These are phyloP conservation scores for Coecobrya sp. DNA, from an alignment of 2,888 invertebrate species.

Conservation along the genomic window DNA sequence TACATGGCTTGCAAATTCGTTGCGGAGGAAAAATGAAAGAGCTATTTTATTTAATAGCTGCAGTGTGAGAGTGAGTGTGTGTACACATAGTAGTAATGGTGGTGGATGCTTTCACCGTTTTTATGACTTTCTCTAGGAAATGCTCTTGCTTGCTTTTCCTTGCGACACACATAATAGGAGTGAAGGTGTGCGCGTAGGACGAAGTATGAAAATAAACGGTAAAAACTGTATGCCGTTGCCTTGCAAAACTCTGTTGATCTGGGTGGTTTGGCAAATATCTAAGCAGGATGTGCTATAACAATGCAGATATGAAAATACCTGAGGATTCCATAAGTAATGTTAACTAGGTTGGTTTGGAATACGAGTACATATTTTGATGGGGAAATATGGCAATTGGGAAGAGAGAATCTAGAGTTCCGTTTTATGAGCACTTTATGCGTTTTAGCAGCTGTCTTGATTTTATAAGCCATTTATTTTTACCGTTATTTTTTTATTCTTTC, in stretches of 20 bases:
- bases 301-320: slow-evolving; percentile 13
- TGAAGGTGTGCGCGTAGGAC: background rate
- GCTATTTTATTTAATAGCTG: slow-evolving; percentile 21
- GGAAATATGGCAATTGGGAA: background rate
- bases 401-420: background rate
- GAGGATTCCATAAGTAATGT: background rate
- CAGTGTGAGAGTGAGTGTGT: background rate
- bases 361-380: background rate
- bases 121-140: background rate
- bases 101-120: background rate
- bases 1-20: background rate
- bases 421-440: slow-evolving; percentile 18
- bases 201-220: slow-evolving; percentile 6
- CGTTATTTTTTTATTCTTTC: background rate
- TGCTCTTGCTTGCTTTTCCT: background rate
- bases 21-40: background rate
- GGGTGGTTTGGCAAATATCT: background rate
- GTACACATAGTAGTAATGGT: background rate
- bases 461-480: slow-evolving; percentile 20
- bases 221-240: background rate
- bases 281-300: background rate
- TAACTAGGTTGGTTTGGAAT: background rate
- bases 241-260: background rate
- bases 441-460: slow-evolving; percentile 35
- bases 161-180: background rate